Evolutionary conservation across 2,113 vertebrate genomes (phyloP).

Genomic region (Pogonocichla stellata): DNA sequence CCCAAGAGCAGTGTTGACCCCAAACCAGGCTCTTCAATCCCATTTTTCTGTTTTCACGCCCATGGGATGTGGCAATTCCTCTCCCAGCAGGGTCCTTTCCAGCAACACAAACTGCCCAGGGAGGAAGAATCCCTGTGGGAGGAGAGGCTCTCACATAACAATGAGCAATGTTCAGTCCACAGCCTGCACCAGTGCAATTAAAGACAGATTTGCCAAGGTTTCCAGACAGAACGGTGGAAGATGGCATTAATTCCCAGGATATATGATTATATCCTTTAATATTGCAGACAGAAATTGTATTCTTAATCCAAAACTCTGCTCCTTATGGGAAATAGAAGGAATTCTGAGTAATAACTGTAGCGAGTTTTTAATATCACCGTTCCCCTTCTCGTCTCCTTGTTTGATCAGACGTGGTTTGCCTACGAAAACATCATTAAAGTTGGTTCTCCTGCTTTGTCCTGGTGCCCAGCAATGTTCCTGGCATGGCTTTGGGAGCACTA

Average conservation of each 20-base stretch:
- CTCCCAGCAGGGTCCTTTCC: background rate
- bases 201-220: background rate
- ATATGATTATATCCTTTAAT: background rate
- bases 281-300: background rate
- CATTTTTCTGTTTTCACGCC: rapidly evolving
- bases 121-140: background rate
- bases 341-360: constrained; percentile 4
- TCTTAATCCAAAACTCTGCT: background rate
- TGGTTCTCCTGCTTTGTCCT: background rate
- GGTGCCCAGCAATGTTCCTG: background rate
- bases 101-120: background rate
- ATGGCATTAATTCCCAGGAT: background rate
- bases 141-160: background rate
- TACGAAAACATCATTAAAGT: background rate
- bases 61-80: rapidly evolving
- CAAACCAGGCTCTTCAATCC: background rate
- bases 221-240: background rate
- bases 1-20: background rate
- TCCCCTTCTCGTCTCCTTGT: background rate
- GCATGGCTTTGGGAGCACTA: rapidly evolving
- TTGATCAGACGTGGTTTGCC: background rate
- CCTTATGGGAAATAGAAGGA: background rate
- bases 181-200: background rate
- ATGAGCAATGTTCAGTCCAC: background rate
- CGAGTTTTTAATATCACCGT: background rate